Percentiles rank a stretch among this genome's conserved stretches.
Evolutionary conservation across 64 coral and sea anemone species (phyloP).

Genomic region (Cladopsammia gracilis): DNA sequence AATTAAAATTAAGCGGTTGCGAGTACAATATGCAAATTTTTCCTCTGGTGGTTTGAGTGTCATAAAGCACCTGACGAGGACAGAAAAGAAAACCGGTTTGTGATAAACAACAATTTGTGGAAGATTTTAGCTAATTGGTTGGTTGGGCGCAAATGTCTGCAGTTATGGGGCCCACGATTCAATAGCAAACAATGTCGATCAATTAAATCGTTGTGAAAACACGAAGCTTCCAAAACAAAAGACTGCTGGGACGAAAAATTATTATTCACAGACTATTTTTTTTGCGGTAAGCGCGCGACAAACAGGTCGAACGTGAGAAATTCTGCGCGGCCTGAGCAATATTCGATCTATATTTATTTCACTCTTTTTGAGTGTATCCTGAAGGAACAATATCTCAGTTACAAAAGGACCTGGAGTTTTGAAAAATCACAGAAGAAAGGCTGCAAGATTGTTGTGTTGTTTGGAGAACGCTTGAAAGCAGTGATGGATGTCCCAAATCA

Average conservation of each 20-base stretch:
- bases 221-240: constrained; percentile 44
- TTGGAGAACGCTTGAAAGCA: not conserved
- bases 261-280: constrained; percentile 22
- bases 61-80: not conserved
- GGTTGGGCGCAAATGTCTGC: not conserved
- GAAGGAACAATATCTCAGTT: not conserved
- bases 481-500: not conserved
- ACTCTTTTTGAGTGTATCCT: not conserved
- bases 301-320: not conserved
- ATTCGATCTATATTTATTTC: not conserved
- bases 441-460: not conserved
- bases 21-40: constrained; percentile 32
- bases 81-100: not conserved
- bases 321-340: not conserved
- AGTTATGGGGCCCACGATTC: constrained; percentile 31
- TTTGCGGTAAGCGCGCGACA: not conserved
- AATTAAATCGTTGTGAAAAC: constrained; percentile 73
- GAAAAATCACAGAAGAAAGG: not conserved
- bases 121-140: constrained; percentile 56
- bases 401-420: not conserved
- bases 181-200: constrained; percentile 67
- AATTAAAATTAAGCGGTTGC: constrained; percentile 13
- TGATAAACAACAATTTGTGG: constrained; percentile 20
- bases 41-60: not conserved
- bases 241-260: not conserved